Conservation (phyloP, 2,113 vertebrate genomes). For the Cervus canadensis region DNA sequence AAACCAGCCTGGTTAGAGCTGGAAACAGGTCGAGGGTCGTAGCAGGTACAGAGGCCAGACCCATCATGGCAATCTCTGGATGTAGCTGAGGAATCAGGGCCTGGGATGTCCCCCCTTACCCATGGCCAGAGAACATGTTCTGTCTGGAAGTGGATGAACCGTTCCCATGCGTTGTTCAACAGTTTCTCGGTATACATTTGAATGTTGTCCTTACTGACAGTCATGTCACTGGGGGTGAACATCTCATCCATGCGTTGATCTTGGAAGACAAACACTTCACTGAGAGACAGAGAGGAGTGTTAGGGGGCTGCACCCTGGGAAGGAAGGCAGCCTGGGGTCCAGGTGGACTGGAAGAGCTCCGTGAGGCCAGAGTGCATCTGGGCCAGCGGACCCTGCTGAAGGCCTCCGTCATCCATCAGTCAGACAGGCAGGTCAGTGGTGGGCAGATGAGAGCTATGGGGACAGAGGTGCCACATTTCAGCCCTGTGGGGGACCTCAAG, state of each 20-base stretch:
- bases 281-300: conserved; percentile 49
- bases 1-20: not conserved
- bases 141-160: conserved; percentile 87
- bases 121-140: conserved; percentile 90
- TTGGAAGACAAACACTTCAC: conserved; percentile 91
- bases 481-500: not conserved
- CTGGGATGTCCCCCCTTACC: conserved; percentile 73
- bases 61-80: not conserved
- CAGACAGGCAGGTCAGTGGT: not conserved
- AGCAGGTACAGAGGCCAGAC: not conserved
- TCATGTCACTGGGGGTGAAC: conserved; percentile 86
- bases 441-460: not conserved
- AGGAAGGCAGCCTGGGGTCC: not conserved
- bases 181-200: conserved; percentile 85
- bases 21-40: not conserved
- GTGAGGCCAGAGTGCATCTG: no score
- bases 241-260: conserved; percentile 85
- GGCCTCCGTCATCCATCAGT: not conserved
- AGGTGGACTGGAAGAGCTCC: not conserved
- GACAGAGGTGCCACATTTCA: accelerated
- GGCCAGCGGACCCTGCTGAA: not conserved
- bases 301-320: not conserved
- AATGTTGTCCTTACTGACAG: conserved; percentile 83
- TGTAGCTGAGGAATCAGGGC: no score
- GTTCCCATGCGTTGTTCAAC: conserved; percentile 86